Conservation (phyloP, 2,113 vertebrate genomes). For the Petroica traversi region DNA sequence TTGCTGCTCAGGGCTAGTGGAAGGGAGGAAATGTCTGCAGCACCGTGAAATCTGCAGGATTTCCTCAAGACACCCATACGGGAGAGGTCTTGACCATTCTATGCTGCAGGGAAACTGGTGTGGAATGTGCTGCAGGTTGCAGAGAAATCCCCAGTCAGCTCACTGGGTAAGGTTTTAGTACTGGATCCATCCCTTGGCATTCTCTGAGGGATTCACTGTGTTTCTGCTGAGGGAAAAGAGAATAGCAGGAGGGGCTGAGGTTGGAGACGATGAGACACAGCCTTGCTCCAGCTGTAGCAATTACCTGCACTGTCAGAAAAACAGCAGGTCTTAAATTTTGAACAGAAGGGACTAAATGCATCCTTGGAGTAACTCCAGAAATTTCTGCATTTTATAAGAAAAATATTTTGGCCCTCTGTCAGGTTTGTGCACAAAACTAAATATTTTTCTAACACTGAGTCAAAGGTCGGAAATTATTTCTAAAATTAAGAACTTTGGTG, state of each 20-base stretch:
- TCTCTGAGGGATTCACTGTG: neutral
- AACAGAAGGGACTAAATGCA: conserved; percentile 44
- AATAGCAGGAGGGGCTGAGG: neutral
- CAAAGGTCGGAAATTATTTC: neutral
- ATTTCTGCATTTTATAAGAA: neutral
- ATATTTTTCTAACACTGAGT: neutral
- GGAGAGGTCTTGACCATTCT: neutral
- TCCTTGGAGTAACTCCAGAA: conserved; percentile 19
- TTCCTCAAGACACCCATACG: neutral
- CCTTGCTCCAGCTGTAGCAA: conserved; percentile 26
- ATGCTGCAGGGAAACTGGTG: neutral
- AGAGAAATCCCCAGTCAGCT: neutral
- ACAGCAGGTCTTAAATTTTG: conserved; percentile 35
- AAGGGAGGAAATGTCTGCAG: neutral
- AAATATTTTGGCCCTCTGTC: neutral
- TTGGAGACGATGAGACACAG: neutral
- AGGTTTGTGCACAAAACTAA: neutral
- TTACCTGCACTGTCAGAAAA: conserved; percentile 17
- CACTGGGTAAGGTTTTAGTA: fast-evolving
- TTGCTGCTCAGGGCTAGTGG: neutral
- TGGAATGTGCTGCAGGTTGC: neutral
- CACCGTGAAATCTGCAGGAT: neutral
- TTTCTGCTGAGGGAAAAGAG: neutral
- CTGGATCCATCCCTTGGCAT: neutral
- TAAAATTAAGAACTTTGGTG: neutral